Evolutionary conservation across 2,888 invertebrate species (phyloP).

Genomic region (Philaethria dido): DNA sequence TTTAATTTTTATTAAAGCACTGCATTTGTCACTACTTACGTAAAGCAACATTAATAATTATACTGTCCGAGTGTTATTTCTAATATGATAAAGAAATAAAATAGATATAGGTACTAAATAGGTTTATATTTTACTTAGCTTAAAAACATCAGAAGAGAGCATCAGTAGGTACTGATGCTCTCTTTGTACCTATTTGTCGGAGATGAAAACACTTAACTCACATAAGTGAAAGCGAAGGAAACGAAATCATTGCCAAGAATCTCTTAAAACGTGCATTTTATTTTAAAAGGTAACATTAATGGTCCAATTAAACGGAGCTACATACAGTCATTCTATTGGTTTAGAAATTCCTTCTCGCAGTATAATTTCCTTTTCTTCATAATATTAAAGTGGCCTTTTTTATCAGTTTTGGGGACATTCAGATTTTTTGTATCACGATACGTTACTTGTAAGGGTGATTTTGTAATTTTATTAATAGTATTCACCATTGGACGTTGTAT

Average conservation of each 20-base stretch:
- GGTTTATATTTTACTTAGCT: too few species aligned
- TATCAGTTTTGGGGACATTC: conserved; percentile 53
- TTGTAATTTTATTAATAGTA: conserved; percentile 48
- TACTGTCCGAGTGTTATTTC: too few species aligned
- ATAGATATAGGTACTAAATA: too few species aligned
- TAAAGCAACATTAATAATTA: too few species aligned
- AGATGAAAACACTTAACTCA: conserved; percentile 31
- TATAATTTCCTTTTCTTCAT: conserved; percentile 76
- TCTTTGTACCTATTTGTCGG: background rate
- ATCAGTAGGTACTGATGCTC: background rate
- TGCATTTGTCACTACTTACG: too few species aligned
- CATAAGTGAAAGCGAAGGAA: conserved; percentile 49
- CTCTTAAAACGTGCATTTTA: conserved; percentile 47
- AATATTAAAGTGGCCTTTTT: conserved; percentile 71
- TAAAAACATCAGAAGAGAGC: too few species aligned
- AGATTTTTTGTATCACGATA: conserved; percentile 61
- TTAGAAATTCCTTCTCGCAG: conserved; percentile 70
- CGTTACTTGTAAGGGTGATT: conserved; percentile 64
- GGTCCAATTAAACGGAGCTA: conserved; percentile 38
- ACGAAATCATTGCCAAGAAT: conserved; percentile 45
- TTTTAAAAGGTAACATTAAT: conserved; percentile 46
- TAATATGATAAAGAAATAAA: too few species aligned
- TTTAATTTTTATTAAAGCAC: too few species aligned
- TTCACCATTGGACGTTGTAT: conserved; percentile 47
- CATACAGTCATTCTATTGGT: conserved; percentile 55